These are phyloP conservation scores for Cancer borealis DNA, from an alignment of 2,888 invertebrate species.

Conservation along the genomic window DNA sequence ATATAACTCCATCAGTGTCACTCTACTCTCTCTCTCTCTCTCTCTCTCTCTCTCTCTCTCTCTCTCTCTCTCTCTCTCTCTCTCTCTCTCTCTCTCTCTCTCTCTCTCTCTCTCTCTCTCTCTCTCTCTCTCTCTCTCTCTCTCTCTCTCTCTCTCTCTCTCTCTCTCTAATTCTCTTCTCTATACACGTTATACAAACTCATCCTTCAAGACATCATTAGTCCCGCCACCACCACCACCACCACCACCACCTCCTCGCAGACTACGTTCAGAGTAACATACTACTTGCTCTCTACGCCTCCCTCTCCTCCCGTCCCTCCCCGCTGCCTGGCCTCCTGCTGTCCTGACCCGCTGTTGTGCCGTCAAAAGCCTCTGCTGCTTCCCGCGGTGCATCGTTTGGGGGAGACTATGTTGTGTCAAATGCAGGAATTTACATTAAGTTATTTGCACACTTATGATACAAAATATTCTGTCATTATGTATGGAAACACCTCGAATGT, in stretches of 20 bases:
- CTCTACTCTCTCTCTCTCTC: background rate
- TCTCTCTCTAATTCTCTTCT: too few species aligned
- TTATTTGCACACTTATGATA: background rate
- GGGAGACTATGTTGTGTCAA: too few species aligned
- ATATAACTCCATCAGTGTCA: too few species aligned
- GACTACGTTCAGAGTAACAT: background rate
- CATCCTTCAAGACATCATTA: background rate
- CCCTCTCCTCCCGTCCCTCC: background rate
- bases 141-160: background rate
- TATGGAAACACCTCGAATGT: background rate
- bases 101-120: background rate
- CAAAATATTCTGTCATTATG: background rate
- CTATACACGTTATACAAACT: background rate
- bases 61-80: background rate
- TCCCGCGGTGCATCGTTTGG: too few species aligned
- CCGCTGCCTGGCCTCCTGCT: background rate
- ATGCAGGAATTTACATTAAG: background rate
- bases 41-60: background rate
- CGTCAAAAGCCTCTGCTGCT: too few species aligned
- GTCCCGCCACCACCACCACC: background rate
- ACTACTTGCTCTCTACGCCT: background rate
- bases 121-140: background rate
- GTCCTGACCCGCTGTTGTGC: too few species aligned
- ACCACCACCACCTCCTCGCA: background rate
- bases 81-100: background rate